A percentile compares a stretch with the other conserved stretches of the same genome.
These are phyloP conservation scores for Ispidina picta DNA, from an alignment of 2,797 vertebrate species.

Conservation along the genomic window DNA sequence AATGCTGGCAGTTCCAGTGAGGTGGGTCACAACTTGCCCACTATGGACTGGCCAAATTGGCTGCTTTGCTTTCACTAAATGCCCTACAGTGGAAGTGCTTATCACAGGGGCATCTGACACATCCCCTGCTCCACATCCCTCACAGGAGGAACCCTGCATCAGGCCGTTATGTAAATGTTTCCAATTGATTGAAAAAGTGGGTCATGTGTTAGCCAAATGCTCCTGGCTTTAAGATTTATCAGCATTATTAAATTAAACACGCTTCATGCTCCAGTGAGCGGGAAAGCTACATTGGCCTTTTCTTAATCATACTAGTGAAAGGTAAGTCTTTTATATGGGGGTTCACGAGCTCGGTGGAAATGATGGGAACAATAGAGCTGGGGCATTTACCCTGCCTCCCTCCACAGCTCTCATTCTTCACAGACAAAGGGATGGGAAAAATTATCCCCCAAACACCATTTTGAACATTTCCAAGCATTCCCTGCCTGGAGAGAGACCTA, in stretches of 20 bases:
- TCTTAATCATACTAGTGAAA: conserved; percentile 68
- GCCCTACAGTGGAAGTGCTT: not conserved
- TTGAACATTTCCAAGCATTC: conserved; percentile 10
- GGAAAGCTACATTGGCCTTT: conserved; percentile 81
- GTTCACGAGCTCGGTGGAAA: not conserved
- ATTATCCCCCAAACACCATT: not conserved
- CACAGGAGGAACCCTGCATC: conserved; percentile 39
- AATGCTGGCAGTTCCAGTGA: not conserved
- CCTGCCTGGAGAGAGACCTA: conserved; percentile 23
- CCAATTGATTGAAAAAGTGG: conserved; percentile 91
- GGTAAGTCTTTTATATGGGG: conserved; percentile 50
- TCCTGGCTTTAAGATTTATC: conserved; percentile 88
- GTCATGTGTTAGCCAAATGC: conserved; percentile 88
- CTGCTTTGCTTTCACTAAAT: not conserved
- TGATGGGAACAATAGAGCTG: not conserved
- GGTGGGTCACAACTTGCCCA: not conserved
- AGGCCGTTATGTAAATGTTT: conserved; percentile 80
- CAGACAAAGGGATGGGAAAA: conserved; percentile 24
- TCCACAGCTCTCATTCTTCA: not conserved
- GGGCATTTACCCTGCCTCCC: not conserved
- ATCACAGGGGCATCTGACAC: not conserved
- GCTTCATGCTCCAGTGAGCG: conserved; percentile 87
- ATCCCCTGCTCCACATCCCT: not conserved
- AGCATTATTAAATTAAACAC: conserved; percentile 94
- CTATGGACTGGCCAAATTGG: not conserved